phyloP scores from a whole-genome alignment of 2,797 vertebrate genomes.

The Clarias pachynema region DNA sequence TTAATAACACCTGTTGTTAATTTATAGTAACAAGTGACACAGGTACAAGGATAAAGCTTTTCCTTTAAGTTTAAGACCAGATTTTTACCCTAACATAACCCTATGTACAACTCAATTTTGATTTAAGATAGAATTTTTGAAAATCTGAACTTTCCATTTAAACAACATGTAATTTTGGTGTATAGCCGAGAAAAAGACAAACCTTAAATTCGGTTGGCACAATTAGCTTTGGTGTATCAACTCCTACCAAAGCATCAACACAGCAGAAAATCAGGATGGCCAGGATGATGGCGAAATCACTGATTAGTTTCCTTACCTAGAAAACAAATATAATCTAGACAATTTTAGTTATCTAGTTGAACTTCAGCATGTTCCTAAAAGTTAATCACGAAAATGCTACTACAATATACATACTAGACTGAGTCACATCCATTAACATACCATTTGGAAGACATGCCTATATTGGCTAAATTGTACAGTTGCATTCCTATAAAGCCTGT shows the following conservation, averaged over 20 bases:
- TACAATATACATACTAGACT: too few species aligned
- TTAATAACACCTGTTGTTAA: background rate
- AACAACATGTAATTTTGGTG: background rate
- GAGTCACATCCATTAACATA: background rate
- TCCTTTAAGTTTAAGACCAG: background rate
- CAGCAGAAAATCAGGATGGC: constrained; percentile 95
- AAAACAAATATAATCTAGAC: constrained; percentile 8
- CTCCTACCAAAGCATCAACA: constrained; percentile 90
- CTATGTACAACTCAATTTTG: too few species aligned
- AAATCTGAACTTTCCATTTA: too few species aligned
- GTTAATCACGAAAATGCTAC: too few species aligned
- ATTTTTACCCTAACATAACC: too few species aligned
- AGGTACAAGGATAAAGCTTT: background rate
- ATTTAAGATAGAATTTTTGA: too few species aligned
- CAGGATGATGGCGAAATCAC: constrained; percentile 96
- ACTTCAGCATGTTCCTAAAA: background rate
- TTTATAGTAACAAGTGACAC: background rate
- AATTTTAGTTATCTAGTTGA: background rate
- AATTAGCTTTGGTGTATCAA: constrained; percentile 94
- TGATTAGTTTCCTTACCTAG: constrained; percentile 95
- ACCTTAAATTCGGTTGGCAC: constrained; percentile 99
- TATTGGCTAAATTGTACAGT: background rate
- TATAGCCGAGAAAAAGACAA: constrained; percentile 37
- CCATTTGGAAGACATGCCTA: background rate
- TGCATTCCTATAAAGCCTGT: background rate